These are phyloP conservation scores for Rhingia rostrata DNA, from an alignment of 2,888 invertebrate species.

Conservation along the genomic window DNA sequence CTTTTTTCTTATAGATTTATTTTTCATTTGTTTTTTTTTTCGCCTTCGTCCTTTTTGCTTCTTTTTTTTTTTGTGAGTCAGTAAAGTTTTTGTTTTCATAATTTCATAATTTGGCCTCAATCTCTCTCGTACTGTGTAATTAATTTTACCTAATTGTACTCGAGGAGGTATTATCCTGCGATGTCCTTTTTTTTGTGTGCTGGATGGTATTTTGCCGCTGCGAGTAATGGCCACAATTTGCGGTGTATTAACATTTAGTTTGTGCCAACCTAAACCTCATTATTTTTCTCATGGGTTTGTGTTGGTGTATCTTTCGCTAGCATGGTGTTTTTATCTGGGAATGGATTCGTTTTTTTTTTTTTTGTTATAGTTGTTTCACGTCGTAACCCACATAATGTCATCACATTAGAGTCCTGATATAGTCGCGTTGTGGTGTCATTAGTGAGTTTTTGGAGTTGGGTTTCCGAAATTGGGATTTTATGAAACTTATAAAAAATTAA, in stretches of 20 bases:
- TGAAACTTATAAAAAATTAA: too few species aligned
- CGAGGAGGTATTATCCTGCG: conserved; percentile 50
- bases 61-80: conserved; percentile 10
- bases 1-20: conserved; percentile 50
- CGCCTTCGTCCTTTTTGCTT: conserved; percentile 12
- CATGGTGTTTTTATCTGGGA: not conserved
- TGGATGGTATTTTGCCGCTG: conserved; percentile 4
- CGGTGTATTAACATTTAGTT: conserved; percentile 62
- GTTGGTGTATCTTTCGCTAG: not conserved
- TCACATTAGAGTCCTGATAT: conserved; percentile 54
- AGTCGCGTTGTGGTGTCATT: conserved; percentile 36
- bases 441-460: not conserved
- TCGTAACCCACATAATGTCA: conserved; percentile 56
- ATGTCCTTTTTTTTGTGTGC: conserved; percentile 44
- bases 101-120: conserved; percentile 69
- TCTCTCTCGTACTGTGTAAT: conserved; percentile 62
- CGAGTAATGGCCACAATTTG: conserved; percentile 57
- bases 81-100: conserved; percentile 59
- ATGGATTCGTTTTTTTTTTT: not conserved
- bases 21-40: conserved; percentile 13
- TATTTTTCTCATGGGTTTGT: conserved; percentile 38
- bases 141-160: conserved; percentile 69
- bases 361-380: conserved; percentile 54
- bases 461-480: too few species aligned
- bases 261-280: conserved; percentile 39